Conservation (phyloP, 2,113 vertebrate genomes). For the Notarius quadriscutis region DNA sequence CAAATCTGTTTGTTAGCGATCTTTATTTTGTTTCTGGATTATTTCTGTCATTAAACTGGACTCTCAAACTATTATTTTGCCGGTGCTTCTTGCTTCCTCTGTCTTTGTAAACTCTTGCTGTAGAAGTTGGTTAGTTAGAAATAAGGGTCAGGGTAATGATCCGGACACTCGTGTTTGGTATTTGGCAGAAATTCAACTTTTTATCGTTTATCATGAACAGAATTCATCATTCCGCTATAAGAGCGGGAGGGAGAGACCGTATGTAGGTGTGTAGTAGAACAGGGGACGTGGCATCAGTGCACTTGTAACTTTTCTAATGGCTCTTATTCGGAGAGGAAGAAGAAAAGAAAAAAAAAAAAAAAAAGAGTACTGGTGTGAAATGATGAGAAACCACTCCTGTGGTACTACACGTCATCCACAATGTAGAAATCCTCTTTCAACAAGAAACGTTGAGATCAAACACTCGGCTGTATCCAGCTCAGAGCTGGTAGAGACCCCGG, state of each 20-base stretch:
- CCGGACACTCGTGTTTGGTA: neutral
- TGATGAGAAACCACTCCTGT: neutral
- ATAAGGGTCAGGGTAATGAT: too few species aligned
- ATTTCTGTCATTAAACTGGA: neutral
- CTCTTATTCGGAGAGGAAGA: neutral
- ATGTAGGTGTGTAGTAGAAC: neutral
- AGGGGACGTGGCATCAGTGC: neutral
- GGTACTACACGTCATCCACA: neutral
- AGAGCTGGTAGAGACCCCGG: neutral
- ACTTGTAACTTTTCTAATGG: neutral
- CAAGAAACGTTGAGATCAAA: conserved; percentile 10
- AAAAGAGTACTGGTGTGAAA: neutral
- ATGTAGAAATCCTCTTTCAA: too few species aligned
- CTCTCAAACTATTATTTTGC: neutral
- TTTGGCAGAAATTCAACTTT: neutral
- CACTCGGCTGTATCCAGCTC: neutral
- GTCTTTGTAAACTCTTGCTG: neutral
- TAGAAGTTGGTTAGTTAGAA: neutral
- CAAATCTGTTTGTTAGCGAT: neutral
- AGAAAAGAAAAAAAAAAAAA: too few species aligned
- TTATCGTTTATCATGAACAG: neutral
- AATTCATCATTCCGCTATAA: neutral
- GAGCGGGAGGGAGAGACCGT: neutral
- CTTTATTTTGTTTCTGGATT: neutral
- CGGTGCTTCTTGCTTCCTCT: neutral